Conservation (phyloP, 2,797 vertebrate species). For the Chrysocyon brachyurus region DNA sequence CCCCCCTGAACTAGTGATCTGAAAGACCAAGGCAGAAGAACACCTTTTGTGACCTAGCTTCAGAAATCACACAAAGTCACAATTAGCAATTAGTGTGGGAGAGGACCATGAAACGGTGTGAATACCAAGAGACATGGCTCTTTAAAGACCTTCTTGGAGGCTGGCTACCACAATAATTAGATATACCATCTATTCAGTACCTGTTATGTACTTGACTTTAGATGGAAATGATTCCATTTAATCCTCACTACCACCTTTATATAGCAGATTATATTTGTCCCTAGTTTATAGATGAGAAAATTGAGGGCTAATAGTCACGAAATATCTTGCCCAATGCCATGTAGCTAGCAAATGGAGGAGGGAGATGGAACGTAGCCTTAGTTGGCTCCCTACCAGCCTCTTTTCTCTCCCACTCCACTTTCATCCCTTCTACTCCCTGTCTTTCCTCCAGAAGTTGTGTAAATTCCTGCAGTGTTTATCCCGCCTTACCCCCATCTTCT, state of each 20-base stretch:
- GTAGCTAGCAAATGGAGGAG: background rate
- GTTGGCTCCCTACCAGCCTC: background rate
- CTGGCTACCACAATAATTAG: background rate
- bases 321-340: background rate
- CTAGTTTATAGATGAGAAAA: background rate
- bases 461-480: background rate
- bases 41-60: background rate
- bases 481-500: background rate
- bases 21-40: background rate
- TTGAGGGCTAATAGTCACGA: background rate
- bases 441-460: background rate
- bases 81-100: background rate
- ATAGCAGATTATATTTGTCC: background rate
- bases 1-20: background rate
- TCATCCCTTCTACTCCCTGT: background rate
- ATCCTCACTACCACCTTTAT: background rate
- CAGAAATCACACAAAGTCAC: background rate
- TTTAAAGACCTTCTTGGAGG: background rate
- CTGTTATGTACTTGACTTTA: background rate
- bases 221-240: background rate
- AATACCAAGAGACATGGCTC: background rate
- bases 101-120: background rate
- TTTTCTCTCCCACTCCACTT: rapidly evolving
- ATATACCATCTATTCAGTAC: background rate
- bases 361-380: too few relatives aligned